A percentile compares a stretch with the other conserved stretches of the same genome.
Conservation (phyloP, 2,113 vertebrate genomes). For the Callionymus lyra region DNA sequence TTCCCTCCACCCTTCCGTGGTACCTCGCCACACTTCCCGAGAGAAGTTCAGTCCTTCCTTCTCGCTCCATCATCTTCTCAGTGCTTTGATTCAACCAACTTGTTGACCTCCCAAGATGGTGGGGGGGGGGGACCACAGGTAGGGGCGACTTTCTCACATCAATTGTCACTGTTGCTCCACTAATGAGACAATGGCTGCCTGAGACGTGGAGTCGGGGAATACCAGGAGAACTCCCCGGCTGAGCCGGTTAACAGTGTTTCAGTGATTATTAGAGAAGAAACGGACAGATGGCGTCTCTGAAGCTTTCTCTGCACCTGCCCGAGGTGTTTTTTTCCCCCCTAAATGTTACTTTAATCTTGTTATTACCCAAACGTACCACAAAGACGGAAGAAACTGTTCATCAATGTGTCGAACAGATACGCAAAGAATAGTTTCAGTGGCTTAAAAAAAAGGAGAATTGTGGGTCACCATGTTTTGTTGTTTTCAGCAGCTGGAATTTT, state of each 20-base stretch:
- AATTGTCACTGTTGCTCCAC: conserved; percentile 26
- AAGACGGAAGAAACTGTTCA: no score
- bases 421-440: no score
- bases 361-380: no score
- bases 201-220: conserved; percentile 43
- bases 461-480: no score
- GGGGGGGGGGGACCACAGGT: conserved; percentile 19
- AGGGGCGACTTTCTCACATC: conserved; percentile 26
- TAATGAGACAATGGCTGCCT: conserved; percentile 48
- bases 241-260: conserved; percentile 23
- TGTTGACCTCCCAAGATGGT: conserved; percentile 37
- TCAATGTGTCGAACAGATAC: no score
- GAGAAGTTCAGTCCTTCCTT: no score
- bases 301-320: no score
- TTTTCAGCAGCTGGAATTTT: no score
- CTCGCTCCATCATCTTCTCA: conserved; percentile 1
- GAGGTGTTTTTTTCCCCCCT: no score
- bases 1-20: conserved; percentile 4
- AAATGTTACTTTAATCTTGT: no score
- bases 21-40: no score
- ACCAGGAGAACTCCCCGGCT: conserved; percentile 14
- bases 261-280: conserved; percentile 44
- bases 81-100: conserved; percentile 32
- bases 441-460: no score
- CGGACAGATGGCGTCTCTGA: neutral